These are phyloP conservation scores for Centropus bengalensis DNA, from an alignment of 2,113 vertebrate genomes.

Conservation along the genomic window DNA sequence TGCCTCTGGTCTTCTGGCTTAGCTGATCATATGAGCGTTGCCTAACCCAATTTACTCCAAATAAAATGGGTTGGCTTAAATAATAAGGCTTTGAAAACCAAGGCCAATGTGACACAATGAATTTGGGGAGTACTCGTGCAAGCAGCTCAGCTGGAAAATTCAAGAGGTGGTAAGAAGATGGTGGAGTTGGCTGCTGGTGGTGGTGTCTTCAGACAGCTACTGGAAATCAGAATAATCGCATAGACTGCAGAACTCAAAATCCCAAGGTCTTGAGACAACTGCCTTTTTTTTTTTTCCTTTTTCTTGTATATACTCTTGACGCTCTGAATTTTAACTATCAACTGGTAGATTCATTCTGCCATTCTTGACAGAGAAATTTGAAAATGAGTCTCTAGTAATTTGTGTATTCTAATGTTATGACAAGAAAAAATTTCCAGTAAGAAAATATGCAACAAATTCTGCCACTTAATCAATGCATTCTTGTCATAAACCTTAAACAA, in stretches of 20 bases:
- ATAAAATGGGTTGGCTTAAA: neutral
- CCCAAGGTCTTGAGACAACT: neutral
- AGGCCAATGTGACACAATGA: fast-evolving
- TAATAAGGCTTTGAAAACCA: neutral
- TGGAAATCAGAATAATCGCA: neutral
- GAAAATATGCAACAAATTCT: neutral
- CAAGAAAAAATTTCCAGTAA: neutral
- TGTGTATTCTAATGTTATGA: neutral
- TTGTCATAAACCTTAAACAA: neutral
- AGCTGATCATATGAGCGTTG: fast-evolving
- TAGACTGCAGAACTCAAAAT: neutral
- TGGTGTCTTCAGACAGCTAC: neutral
- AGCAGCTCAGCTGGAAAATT: neutral
- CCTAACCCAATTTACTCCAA: neutral
- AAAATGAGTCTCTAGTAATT: neutral
- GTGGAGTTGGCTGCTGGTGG: neutral
- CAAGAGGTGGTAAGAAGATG: neutral
- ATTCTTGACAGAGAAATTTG: neutral
- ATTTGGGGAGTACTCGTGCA: neutral
- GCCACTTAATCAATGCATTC: neutral
- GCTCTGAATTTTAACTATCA: neutral
- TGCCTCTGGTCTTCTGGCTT: fast-evolving
- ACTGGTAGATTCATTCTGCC: neutral
- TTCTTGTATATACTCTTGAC: neutral
- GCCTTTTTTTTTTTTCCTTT: neutral